A percentile compares a stretch with the other conserved stretches of the same genome.
These are phyloP conservation scores for Ormia ochracea DNA, from an alignment of 2,888 invertebrate species.

Conservation along the genomic window DNA sequence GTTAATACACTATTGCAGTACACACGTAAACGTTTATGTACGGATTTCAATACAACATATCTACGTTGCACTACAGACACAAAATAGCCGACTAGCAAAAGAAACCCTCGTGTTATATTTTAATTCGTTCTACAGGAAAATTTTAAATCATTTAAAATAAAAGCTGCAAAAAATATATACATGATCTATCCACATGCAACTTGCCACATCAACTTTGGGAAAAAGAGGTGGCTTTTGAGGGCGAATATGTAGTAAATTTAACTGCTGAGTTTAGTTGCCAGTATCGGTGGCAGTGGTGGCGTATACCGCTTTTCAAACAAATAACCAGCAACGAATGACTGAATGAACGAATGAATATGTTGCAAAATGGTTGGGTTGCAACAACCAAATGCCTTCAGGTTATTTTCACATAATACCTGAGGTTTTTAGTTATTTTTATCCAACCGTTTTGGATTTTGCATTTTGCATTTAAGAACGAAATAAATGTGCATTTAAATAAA, in stretches of 20 bases:
- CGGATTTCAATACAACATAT: not conserved
- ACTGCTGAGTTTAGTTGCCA: constrained; percentile 23
- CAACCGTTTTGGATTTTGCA: not conserved
- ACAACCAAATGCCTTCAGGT: constrained; percentile 48
- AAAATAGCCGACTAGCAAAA: constrained; percentile 37
- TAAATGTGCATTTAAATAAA: not conserved
- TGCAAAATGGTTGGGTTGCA: constrained; percentile 41
- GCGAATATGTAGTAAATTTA: constrained; percentile 50
- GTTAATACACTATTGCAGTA: no score
- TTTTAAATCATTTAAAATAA: constrained; percentile 56
- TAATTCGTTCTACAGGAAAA: constrained; percentile 46
- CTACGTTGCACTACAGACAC: not conserved
- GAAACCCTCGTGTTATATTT: constrained; percentile 52
- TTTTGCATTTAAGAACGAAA: not conserved
- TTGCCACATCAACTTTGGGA: constrained; percentile 16
- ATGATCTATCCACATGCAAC: not conserved
- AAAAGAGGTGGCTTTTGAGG: constrained; percentile 27
- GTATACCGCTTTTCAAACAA: constrained; percentile 4
- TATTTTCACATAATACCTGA: constrained; percentile 63
- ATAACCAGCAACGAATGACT: no score
- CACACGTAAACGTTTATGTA: not conserved
- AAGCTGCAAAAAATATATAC: constrained; percentile 40
- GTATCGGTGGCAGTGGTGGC: not conserved
- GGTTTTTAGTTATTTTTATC: constrained; percentile 51
- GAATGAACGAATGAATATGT: constrained; percentile 38